phyloP scores from a whole-genome alignment of 1,140 invertebrate genomes.

The Oscheius sp. region DNA sequence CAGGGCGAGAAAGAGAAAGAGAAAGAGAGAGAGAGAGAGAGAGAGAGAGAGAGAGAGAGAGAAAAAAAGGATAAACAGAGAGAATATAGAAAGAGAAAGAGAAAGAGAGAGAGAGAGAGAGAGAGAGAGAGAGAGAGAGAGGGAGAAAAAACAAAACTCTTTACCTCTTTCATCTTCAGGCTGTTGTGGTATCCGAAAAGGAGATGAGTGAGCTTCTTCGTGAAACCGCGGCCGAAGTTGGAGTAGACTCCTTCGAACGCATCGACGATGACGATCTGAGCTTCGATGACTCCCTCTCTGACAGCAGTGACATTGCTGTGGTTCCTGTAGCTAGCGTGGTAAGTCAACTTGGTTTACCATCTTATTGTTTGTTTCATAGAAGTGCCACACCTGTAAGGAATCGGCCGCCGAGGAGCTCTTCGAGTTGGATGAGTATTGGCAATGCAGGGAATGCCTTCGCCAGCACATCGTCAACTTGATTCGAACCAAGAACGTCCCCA shows the following conservation, averaged over 20 bases:
- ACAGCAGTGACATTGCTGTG: neutral
- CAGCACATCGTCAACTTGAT: constrained; percentile 22
- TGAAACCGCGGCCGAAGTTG: constrained; percentile 5
- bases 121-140: no score
- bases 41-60: no score
- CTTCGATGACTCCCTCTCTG: constrained; percentile 8
- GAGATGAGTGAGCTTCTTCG: constrained; percentile 25
- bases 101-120: no score
- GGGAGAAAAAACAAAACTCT: no score
- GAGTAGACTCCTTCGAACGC: constrained; percentile 17
- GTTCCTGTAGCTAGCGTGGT: no score
- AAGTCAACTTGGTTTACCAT: no score
- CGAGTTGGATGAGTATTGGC: constrained; percentile 34
- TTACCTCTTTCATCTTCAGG: no score
- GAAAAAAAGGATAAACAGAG: no score
- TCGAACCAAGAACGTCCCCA: constrained; percentile 17
- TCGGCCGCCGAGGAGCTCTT: constrained; percentile 19
- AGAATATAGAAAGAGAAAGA: no score
- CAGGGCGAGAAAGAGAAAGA: no score
- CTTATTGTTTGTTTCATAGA: neutral
- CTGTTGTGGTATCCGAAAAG: constrained; percentile 11
- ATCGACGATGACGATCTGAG: constrained; percentile 17
- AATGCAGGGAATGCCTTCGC: constrained; percentile 22
- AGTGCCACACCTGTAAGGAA: constrained; percentile 18
- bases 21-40: no score